Evolutionary conservation across 2,113 vertebrate genomes (phyloP), one percentile per base, ranked within the genome.

Genomic region (Scopus umbretta): DNA sequence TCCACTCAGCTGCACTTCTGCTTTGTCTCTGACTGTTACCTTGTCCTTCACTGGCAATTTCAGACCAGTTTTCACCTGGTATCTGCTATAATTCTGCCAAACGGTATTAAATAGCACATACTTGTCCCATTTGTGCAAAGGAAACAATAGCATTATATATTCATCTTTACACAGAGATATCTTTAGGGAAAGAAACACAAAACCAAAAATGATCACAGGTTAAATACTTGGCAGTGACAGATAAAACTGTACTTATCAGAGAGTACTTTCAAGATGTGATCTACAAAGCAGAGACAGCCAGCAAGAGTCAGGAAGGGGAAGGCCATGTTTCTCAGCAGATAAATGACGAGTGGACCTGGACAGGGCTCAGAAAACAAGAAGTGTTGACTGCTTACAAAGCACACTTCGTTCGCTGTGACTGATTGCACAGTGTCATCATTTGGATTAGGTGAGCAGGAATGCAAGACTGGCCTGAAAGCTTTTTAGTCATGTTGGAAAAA

Each of bases 401-500:
- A 94, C 50, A 61, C 72, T 94, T 88, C 1, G 0, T 92, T 94
- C 86, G 3, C 76, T 92, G 52, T 91, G 88, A 94, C 93, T 22
- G 6, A 84, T 79, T 95, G 70, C 67, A 91, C 72, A 81, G 61
- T 90, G 88, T 96, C 96, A 92, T 78, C 15, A 0, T 91, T 88
- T 40, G 32, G 85, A 95, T 82, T 95, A 95, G 88, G 80, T 93
- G 92, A 97, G 62, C 47, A 88, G 66, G 93, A 96, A 96, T 88
- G 73, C 47, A 78, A 80, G 80, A 73, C 90, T 96, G 78, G 45
- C 42, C 55, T 83, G 86, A 79, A 83, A 94, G 18, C 43, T 90
- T 72, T 91, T 93, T 96, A 80, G 88, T 96, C 82, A 95, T 86
- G 40, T 49, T 91, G 96, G 89, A 95, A 96, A 96, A 97, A 97